Evolutionary conservation across 1,140 invertebrate species (phyloP).

Genomic region (Diabrotica virgifera): DNA sequence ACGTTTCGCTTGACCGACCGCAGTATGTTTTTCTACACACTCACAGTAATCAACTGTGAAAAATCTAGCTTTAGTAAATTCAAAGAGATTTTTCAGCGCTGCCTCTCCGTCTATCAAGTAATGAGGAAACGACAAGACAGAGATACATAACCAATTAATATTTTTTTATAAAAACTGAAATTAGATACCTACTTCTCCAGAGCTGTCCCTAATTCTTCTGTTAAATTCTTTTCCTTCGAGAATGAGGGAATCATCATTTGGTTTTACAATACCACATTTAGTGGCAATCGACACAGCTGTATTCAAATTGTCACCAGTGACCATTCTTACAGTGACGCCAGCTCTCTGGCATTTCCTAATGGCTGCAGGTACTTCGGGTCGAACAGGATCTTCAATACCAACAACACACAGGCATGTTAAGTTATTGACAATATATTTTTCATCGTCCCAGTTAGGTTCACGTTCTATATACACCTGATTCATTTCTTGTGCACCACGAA

Average conservation of each 20-base stretch:
- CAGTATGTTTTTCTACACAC: no score
- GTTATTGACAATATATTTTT: conserved; percentile 88
- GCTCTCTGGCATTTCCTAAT: conserved; percentile 94
- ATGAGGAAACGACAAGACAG: no score
- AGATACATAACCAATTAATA: background rate
- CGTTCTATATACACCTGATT: conserved; percentile 88
- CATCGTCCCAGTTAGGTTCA: conserved; percentile 98
- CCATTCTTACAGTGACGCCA: conserved; percentile 99
- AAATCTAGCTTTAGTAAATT: no score
- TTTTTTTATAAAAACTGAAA: background rate
- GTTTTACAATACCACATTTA: conserved; percentile 95
- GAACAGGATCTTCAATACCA: conserved; percentile 98
- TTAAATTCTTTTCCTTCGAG: conserved; percentile 99
- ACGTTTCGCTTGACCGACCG: no score
- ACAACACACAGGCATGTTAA: conserved; percentile 95
- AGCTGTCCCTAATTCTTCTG: conserved; percentile 80
- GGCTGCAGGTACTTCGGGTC: conserved; percentile 95
- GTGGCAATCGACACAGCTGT: conserved; percentile 81
- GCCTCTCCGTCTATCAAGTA: no score
- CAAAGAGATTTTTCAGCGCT: no score
- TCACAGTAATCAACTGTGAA: no score
- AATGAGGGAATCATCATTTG: conserved; percentile 93
- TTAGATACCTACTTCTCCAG: conserved; percentile 68
- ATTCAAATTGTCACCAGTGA: conserved; percentile 99
- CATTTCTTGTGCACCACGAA: conserved; percentile 86